Conservation (phyloP, 1,140 invertebrate genomes). For the Drosophila arizonae region DNA sequence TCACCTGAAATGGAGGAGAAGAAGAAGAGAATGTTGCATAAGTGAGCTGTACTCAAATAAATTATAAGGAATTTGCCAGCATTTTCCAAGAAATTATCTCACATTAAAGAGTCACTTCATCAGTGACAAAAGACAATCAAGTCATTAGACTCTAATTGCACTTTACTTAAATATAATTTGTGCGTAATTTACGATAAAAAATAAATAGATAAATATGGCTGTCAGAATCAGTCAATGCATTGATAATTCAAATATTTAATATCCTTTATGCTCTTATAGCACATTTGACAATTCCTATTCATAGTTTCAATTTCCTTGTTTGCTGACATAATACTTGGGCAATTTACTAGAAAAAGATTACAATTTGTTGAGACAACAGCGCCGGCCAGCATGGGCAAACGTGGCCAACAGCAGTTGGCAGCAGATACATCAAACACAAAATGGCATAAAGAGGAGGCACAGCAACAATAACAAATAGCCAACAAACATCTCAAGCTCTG, state of each 20-base stretch:
- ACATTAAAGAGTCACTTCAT: not conserved
- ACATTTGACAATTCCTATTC: not conserved
- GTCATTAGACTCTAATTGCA: conserved; percentile 1
- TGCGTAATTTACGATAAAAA: not conserved
- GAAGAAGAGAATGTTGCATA: conserved; percentile 35
- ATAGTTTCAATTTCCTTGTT: conserved; percentile 1
- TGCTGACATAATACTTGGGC: conserved; percentile 17
- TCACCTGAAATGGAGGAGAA: conserved; percentile 60
- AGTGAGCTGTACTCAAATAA: conserved; percentile 22
- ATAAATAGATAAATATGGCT: no score
- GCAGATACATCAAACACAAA: conserved; percentile 35
- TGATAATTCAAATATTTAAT: no score
- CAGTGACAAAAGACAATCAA: not conserved
- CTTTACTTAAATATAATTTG: not conserved
- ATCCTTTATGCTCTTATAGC: not conserved
- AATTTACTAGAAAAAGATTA: conserved; percentile 34
- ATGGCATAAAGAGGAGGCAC: not conserved
- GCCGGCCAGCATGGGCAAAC: not conserved
- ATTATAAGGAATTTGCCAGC: conserved; percentile 13
- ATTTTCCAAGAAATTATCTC: conserved; percentile 10
- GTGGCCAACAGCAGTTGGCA: conserved; percentile 57
- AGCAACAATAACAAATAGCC: not conserved
- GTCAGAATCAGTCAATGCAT: no score
- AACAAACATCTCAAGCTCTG: conserved; percentile 26
- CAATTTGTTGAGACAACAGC: conserved; percentile 46